A percentile compares a stretch with the other conserved stretches of the same genome.
These are phyloP conservation scores for Oreochromis aureus DNA, from an alignment of 2,113 vertebrate species.

Conservation along the genomic window DNA sequence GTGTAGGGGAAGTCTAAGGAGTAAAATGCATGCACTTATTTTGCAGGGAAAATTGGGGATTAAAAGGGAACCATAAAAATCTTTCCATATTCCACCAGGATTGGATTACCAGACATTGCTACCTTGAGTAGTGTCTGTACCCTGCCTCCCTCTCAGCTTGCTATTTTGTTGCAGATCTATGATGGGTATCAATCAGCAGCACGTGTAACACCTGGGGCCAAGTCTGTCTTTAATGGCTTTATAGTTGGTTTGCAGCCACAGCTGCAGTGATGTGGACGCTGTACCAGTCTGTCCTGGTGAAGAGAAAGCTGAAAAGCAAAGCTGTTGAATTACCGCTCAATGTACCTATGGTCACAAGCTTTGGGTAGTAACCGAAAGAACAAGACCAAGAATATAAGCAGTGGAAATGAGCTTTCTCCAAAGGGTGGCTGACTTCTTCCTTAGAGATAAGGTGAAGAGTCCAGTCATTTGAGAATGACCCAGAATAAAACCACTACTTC, in stretches of 20 bases:
- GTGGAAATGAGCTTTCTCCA: neutral
- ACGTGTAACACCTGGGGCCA: neutral
- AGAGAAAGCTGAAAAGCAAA: neutral
- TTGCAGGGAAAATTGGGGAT: neutral
- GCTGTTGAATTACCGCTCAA: fast-evolving
- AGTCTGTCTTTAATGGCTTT: neutral
- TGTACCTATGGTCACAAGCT: neutral
- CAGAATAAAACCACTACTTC: neutral
- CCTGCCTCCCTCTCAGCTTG: neutral
- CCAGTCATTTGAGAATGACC: neutral
- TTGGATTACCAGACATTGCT: neutral
- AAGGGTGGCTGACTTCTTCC: neutral
- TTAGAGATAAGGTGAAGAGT: neutral
- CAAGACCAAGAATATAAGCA: neutral
- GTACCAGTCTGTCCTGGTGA: neutral
- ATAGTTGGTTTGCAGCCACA: neutral
- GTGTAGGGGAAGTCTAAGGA: neutral
- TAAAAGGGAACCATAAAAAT: neutral
- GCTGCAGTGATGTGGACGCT: neutral
- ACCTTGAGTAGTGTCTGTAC: neutral
- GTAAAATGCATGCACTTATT: neutral
- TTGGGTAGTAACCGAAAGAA: neutral
- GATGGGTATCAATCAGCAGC: neutral
- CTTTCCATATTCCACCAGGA: neutral
- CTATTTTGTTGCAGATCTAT: neutral